A percentile compares a stretch with the other conserved stretches of the same genome.
Conservation (phyloP, 2,113 vertebrate genomes). For the Macrotus californicus region DNA sequence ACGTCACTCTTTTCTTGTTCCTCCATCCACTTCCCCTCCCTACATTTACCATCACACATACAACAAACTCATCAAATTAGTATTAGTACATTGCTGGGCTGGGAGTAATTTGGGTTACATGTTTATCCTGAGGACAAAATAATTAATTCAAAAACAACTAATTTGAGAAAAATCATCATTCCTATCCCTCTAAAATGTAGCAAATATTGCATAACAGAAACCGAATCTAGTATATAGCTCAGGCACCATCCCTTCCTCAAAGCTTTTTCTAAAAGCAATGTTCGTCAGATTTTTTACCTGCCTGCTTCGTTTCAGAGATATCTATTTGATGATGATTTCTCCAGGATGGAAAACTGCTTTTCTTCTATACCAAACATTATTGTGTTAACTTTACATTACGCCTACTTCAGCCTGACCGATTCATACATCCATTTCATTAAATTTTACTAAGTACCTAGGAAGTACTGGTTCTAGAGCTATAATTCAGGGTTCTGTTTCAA, state of each 20-base stretch:
- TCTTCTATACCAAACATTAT: not conserved
- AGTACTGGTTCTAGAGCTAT: not conserved
- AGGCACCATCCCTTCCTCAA: not conserved
- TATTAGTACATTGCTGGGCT: not conserved
- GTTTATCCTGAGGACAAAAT: not conserved
- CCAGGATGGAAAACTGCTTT: not conserved
- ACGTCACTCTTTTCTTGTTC: not conserved
- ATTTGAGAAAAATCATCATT: not conserved
- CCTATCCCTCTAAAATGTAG: not conserved
- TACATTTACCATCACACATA: rapidly evolving
- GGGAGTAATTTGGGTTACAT: not conserved
- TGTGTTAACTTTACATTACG: not conserved
- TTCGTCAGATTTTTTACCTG: not conserved
- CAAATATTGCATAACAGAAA: not conserved
- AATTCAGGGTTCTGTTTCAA: not conserved
- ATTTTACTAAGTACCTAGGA: not conserved
- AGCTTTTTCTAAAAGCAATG: not conserved
- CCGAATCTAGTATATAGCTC: not conserved
- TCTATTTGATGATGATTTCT: not conserved
- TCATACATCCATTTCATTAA: not conserved
- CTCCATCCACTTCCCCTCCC: not conserved
- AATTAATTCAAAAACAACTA: not conserved
- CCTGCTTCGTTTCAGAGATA: not conserved
- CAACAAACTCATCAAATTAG: not conserved
- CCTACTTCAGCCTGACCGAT: not conserved